Evolutionary conservation across 1,140 invertebrate genomes (phyloP), one percentile per base, ranked within the genome.

Genomic region (Pogonus chalceus): DNA sequence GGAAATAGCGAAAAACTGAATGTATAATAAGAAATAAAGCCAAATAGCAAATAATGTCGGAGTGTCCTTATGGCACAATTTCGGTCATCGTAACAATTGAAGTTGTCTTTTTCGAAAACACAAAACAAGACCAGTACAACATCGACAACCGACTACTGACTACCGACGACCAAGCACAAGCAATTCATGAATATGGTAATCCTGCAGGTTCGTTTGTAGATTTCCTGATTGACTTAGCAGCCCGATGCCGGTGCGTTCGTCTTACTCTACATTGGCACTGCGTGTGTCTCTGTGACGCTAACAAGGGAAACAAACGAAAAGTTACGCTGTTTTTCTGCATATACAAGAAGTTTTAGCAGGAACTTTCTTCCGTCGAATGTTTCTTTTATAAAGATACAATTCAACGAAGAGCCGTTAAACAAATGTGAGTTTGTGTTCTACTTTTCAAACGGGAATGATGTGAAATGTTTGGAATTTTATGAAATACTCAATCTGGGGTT

Each of bases 111-210:
- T n/a, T n/a, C n/a, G n/a, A n/a, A n/a, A n/a, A n/a, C n/a, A n/a
- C n/a, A n/a, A n/a, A n/a, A n/a, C n/a, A n/a, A n/a, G n/a, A n/a
- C n/a, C n/a, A n/a, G n/a, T n/a, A n/a, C n/a, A n/a, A n/a, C n/a
- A n/a, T n/a, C n/a, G n/a, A n/a, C n/a, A n/a, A n/a, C n/a, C n/a
- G n/a, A n/a, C n/a, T n/a, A n/a, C n/a, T n/a, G n/a, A n/a, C n/a
- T n/a, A n/a, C n/a, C n/a, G n/a, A n/a, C n/a, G n/a, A n/a, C n/a
- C n/a, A n/a, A n/a, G n/a, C n/a, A n/a, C n/a, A n/a, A n/a, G 37
- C 26, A 7, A 43, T 9, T 43, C 37, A 43, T 43, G 37, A 43
- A 43, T 43, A 43, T 43, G 37, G 37, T 43, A 43, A 43, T 43
- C 37, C 37, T 18, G 18, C 37, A 43, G 37, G 37, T 43, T 43